phyloP scores from a whole-genome alignment of 2,797 vertebrate species.

The Crenichthys baileyi region DNA sequence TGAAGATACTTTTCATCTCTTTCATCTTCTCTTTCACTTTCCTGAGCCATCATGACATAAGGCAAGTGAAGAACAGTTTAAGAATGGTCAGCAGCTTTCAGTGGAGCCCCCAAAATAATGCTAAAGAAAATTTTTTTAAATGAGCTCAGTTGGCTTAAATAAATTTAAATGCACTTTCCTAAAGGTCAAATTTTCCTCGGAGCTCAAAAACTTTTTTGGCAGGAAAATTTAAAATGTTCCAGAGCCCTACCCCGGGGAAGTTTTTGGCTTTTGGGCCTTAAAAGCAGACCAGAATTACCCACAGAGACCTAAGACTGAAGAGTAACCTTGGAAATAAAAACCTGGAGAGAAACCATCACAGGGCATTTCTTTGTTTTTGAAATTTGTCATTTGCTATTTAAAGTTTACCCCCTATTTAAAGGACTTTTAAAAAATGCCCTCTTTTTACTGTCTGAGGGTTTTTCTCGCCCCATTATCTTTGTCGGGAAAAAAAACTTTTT shows the following conservation, averaged over 20 bases:
- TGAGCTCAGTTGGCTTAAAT: neutral
- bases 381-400: too few species aligned
- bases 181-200: slow-evolving; percentile 7
- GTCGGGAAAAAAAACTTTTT: neutral
- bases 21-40: slow-evolving; percentile 1
- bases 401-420: neutral
- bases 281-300: neutral
- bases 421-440: neutral
- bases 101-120: slow-evolving; percentile 8
- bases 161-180: slow-evolving; percentile 12
- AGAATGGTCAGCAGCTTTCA: slow-evolving; percentile 6
- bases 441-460: slow-evolving; percentile 1
- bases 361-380: too few species aligned
- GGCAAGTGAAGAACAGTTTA: slow-evolving; percentile 4
- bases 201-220: slow-evolving; percentile 4
- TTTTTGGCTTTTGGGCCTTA: neutral
- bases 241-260: neutral
- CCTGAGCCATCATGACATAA: slow-evolving; percentile 9
- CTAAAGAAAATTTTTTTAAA: slow-evolving; percentile 19
- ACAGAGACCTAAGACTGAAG: neutral
- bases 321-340: slow-evolving; percentile 7
- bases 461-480: slow-evolving; percentile 2
- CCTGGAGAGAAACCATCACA: neutral
- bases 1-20: neutral
- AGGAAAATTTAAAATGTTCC: slow-evolving; percentile 1